These are phyloP conservation scores for Nyctalus aviator DNA, from an alignment of 2,797 vertebrate species.

Conservation along the genomic window DNA sequence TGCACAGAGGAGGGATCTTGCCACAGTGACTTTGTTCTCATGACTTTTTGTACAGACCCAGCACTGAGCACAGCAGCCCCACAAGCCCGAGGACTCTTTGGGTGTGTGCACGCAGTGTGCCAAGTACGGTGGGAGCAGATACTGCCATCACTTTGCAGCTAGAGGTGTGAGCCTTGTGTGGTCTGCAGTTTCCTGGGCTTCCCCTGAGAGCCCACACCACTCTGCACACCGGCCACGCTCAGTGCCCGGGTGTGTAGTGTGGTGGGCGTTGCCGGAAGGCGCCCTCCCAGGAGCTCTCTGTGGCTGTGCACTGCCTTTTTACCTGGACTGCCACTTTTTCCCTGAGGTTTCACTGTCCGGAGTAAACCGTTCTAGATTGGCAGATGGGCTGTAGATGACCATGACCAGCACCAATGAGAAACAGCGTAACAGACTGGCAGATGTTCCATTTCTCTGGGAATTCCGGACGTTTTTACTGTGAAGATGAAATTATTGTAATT, in stretches of 20 bases:
- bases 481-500: slow-evolving; percentile 74
- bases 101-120: neutral
- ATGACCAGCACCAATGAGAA: neutral
- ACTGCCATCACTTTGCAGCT: neutral
- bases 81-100: neutral
- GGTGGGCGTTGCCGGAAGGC: neutral
- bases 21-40: slow-evolving; percentile 62
- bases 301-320: slow-evolving; percentile 26
- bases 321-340: neutral
- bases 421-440: neutral
- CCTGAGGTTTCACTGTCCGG: neutral
- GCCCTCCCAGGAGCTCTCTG: neutral
- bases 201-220: neutral
- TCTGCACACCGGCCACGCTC: neutral
- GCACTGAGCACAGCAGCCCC: neutral
- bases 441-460: slow-evolving; percentile 56
- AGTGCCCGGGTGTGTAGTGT: accelerated
- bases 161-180: neutral
- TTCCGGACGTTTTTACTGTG: slow-evolving; percentile 79
- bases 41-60: slow-evolving; percentile 52
- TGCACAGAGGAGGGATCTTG: slow-evolving; percentile 43
- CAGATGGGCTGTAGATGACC: neutral
- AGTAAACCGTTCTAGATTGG: neutral
- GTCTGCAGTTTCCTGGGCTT: neutral
- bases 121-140: neutral